phyloP scores from a whole-genome alignment of 2,113 vertebrate genomes.

The Phylloscopus whistleri region DNA sequence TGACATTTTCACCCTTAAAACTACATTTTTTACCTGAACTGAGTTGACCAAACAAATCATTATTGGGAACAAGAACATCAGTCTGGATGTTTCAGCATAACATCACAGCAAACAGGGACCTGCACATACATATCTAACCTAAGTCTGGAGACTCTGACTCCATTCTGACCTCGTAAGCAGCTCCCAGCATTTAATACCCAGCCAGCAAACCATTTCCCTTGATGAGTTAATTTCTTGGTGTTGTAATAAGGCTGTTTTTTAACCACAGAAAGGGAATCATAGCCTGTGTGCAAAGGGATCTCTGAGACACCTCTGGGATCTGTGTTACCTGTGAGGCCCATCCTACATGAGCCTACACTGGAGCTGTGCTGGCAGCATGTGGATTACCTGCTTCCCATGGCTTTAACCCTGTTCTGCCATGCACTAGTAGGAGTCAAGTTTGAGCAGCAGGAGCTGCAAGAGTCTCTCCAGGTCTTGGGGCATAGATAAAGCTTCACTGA shows the following conservation, averaged over 20 bases:
- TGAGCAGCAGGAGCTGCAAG: neutral
- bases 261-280: neutral
- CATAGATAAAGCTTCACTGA: neutral
- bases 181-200: neutral
- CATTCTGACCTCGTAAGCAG: neutral
- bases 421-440: neutral
- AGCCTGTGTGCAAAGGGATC: neutral
- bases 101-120: neutral
- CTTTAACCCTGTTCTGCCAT: neutral
- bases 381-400: neutral
- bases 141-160: neutral
- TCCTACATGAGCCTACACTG: fast-evolving
- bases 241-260: neutral
- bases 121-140: neutral
- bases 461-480: neutral
- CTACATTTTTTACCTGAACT: neutral
- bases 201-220: neutral
- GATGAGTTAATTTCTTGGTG: neutral
- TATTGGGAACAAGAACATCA: neutral
- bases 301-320: neutral
- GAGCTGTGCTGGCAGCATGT: neutral
- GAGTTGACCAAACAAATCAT: neutral
- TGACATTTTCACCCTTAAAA: neutral
- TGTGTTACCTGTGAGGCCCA: neutral
- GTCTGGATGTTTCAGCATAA: neutral